Conservation (phyloP, 2,113 vertebrate genomes). For the Toxotes jaculatrix region DNA sequence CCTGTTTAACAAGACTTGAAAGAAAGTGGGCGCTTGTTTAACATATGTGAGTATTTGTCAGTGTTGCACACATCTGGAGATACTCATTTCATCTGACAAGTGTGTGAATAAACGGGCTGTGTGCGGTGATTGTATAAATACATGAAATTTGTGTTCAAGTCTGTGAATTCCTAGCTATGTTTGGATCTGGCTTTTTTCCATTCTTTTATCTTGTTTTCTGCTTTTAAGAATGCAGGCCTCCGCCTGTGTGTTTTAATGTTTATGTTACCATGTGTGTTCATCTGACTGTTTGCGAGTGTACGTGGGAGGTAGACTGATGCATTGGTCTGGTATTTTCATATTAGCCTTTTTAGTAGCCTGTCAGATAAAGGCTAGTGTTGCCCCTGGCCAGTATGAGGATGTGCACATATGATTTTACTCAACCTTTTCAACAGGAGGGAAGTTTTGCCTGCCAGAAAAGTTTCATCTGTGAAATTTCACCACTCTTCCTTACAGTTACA, state of each 20-base stretch:
- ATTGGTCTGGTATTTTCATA: constrained; percentile 19
- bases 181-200: constrained; percentile 65
- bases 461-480: not conserved
- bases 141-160: constrained; percentile 35
- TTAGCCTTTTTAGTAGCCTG: not conserved
- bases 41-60: constrained; percentile 64
- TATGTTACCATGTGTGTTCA: constrained; percentile 8
- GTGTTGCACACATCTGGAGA: constrained; percentile 71
- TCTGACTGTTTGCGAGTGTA: constrained; percentile 17
- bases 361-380: constrained; percentile 4
- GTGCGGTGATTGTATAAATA: constrained; percentile 62
- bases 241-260: constrained; percentile 19
- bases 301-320: constrained; percentile 11
- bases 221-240: constrained; percentile 23
- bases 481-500: not conserved
- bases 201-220: constrained; percentile 63
- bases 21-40: constrained; percentile 60
- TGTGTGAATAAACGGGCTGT: constrained; percentile 62
- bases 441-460: not conserved
- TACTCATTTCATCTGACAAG: constrained; percentile 69
- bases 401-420: constrained; percentile 10
- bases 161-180: constrained; percentile 55
- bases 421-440: not conserved
- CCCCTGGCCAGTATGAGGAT: not conserved
- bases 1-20: constrained; percentile 66